Base-by-base conservation (phyloP, 1,140 invertebrate genomes). In the Tigriopus japonicus region DNA sequence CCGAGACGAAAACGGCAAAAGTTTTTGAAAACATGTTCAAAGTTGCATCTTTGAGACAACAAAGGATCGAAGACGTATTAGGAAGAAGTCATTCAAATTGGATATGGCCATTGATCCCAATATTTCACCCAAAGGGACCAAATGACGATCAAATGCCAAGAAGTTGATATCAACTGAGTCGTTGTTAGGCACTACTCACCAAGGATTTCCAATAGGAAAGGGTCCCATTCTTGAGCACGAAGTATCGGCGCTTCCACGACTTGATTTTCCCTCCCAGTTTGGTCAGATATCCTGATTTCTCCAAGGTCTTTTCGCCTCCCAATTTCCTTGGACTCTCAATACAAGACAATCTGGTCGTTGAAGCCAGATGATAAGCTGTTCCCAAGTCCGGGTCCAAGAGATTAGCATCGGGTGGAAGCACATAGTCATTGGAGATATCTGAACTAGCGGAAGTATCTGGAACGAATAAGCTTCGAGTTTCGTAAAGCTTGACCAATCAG, bases 261-360 rank as follows among this genome's bases (percentile, higher is more conserved):
- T 94, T 95, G 1, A 95, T 74, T 73, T 93, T 94, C 13, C 91
- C 91, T 52, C 91, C 89, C 42, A 95, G 76, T 74, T 96, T 95
- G 13, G 88, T 89, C 42, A 96, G 75, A 68, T 92, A 90, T 6
- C 92, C 91, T 67, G 82, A 80, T 74, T 94, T 93, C 67, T 94
- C 89, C 21, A 93, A 72, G 1, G 83, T 83, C 67, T 70, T 66
- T 49, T 87, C 85, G 28, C 67, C 65, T 5, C 64, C 58, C 24
- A 65, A 68, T 24, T 65, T 67, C 52, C 59, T 60, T 19, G 62
- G 63, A 28, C 61, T 62, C 24, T 65, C 63, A 52, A 66, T 49
- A 49, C 63, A 65, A 10, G 64, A 64, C 12, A 62, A 65, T 43
- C 63, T 65, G n/a, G 63, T 65, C 63, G 12, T 63, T 24, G 21